phyloP scores from a whole-genome alignment of 2,113 vertebrate species.

The Catagonus wagneri region DNA sequence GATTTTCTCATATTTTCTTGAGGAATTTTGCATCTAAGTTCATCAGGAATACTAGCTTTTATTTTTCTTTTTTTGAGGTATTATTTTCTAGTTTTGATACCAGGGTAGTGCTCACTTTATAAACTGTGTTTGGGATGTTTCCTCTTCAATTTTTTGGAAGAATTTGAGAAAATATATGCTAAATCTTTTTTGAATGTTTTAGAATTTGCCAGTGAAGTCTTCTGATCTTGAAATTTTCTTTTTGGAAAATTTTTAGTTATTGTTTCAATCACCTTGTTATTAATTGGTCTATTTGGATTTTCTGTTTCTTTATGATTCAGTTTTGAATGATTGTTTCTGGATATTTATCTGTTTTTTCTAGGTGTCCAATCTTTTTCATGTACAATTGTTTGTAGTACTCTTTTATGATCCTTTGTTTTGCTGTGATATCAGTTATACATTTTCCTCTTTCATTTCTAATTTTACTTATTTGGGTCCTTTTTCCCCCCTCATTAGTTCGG shows the following conservation, averaged over 20 bases:
- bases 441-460: neutral
- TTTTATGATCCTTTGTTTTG: neutral
- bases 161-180: neutral
- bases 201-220: neutral
- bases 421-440: neutral
- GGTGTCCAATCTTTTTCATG: neutral
- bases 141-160: neutral
- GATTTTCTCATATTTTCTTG: neutral
- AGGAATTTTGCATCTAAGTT: neutral
- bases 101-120: neutral
- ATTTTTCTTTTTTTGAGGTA: neutral
- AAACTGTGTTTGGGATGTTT: neutral
- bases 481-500: neutral
- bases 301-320: neutral
- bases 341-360: neutral
- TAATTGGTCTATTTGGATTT: neutral
- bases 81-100: neutral
- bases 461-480: neutral
- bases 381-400: neutral
- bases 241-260: neutral
- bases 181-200: neutral
- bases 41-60: neutral
- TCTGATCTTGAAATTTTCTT: neutral
- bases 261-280: neutral
- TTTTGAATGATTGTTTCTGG: neutral